Evolutionary conservation across 2,113 vertebrate species (phyloP).

Genomic region (Peromyscus maniculatus): DNA sequence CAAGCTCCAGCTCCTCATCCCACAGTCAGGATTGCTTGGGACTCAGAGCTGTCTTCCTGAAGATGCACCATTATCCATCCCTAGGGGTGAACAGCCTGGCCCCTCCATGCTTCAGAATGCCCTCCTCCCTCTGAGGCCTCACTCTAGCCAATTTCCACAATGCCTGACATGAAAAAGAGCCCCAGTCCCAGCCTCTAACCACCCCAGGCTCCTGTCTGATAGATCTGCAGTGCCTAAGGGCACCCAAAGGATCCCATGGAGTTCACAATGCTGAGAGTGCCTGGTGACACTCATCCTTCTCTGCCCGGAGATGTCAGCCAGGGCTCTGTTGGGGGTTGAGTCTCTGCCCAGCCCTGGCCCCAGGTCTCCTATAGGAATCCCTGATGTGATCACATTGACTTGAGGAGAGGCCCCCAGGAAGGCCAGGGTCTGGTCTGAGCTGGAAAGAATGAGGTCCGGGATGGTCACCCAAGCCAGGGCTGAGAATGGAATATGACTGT

Average conservation of each 20-base stretch:
- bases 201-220: neutral
- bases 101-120: neutral
- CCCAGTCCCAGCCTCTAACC: neutral
- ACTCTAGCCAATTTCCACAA: neutral
- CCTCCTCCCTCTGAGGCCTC: neutral
- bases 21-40: neutral
- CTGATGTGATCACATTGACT: neutral
- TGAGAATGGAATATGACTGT: neutral
- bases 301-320: neutral
- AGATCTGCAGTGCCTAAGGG: neutral
- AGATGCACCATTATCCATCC: neutral
- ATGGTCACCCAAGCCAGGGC: neutral
- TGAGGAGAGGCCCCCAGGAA: neutral
- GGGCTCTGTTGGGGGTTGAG: fast-evolving
- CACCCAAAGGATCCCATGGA: neutral
- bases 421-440: neutral
- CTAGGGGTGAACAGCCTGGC: neutral
- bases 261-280: too few relatives aligned
- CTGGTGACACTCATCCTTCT: neutral
- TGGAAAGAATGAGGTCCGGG: neutral
- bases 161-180: neutral
- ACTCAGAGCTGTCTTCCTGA: neutral
- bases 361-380: neutral
- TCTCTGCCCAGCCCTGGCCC: neutral
- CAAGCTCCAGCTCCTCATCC: neutral